Conservation (phyloP, 1,140 invertebrate species). For the Meloidogyne chitwoodi region DNA sequence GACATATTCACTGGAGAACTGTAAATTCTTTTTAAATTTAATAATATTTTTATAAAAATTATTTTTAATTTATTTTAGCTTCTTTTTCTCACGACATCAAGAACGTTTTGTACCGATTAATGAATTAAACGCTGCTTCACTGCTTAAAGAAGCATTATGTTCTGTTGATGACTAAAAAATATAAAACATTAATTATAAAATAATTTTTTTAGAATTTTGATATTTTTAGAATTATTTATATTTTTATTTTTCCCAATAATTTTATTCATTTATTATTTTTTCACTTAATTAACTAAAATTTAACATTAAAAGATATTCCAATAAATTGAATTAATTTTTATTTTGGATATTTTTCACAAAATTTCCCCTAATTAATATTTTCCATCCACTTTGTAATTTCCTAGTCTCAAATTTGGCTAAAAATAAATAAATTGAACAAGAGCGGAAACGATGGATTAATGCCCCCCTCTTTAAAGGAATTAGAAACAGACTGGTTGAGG, state of each 20-base stretch:
- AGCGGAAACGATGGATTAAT: neutral
- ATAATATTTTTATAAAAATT: neutral
- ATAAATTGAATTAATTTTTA: too few relatives aligned
- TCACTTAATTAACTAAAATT: too few relatives aligned
- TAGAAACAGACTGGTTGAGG: neutral
- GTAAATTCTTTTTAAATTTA: conserved; percentile 63
- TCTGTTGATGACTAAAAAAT: neutral
- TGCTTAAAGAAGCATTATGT: conserved; percentile 20
- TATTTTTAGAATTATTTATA: too few relatives aligned
- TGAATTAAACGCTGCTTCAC: conserved; percentile 24
- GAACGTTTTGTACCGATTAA: conserved; percentile 43
- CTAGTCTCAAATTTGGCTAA: too few relatives aligned
- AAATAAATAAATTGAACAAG: neutral
- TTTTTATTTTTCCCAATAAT: too few relatives aligned
- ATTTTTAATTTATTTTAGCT: too few relatives aligned
- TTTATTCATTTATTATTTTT: too few relatives aligned
- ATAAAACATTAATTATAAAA: neutral
- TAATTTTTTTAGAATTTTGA: too few relatives aligned
- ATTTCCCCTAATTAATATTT: too few relatives aligned
- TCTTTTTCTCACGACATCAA: conserved; percentile 45
- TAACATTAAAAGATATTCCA: too few relatives aligned
- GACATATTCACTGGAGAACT: conserved; percentile 94
- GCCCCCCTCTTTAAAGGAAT: neutral
- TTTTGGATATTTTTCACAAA: too few relatives aligned
- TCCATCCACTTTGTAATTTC: too few relatives aligned